phyloP scores from a whole-genome alignment of 2,113 vertebrate species.

The Potamarius usumacintae region DNA sequence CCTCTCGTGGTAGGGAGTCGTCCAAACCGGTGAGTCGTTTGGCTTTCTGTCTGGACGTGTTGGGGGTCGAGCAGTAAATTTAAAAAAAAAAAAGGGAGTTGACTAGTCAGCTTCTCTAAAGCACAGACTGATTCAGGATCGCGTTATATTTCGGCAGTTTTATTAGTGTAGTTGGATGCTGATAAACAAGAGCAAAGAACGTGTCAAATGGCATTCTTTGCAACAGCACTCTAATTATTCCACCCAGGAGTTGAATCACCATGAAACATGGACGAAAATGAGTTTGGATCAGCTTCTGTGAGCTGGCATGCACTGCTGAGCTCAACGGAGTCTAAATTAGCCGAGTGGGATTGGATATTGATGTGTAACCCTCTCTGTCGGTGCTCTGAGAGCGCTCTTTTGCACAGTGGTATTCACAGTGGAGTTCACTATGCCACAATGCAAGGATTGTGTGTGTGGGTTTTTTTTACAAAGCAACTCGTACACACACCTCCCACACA shows the following conservation, averaged over 20 bases:
- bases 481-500: neutral
- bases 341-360: neutral
- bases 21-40: constrained; percentile 72
- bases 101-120: neutral
- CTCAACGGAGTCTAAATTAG: neutral
- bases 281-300: no score
- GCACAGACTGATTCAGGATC: neutral
- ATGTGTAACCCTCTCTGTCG: neutral
- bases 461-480: neutral
- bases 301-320: neutral
- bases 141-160: neutral
- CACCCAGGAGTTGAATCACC: neutral
- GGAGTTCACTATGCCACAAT: neutral
- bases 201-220: neutral
- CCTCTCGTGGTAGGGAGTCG: constrained; percentile 80
- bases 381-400: neutral
- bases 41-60: constrained; percentile 17
- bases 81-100: no score
- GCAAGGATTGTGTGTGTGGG: neutral
- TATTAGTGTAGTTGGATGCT: neutral
- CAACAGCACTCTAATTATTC: neutral
- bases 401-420: neutral
- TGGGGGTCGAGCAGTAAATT: neutral
- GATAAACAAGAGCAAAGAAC: neutral
- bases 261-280: no score